Conservation (phyloP, 2,797 vertebrate species). For the Rhinogobio ventralis region DNA sequence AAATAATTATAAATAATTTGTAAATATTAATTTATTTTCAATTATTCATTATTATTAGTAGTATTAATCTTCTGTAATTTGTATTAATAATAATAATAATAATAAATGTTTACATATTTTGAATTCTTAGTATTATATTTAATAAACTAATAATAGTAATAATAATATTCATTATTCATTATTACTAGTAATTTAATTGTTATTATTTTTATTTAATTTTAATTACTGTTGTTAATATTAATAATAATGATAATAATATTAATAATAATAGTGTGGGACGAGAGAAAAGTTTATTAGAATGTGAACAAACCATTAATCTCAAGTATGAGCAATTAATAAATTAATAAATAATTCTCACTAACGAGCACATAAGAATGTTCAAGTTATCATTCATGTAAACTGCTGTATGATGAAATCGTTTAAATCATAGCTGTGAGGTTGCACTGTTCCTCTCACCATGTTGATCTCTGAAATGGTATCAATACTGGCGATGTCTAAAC, state of each 20-base stretch:
- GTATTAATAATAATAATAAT: too few species aligned
- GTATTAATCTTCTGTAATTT: too few species aligned
- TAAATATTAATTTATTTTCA: too few species aligned
- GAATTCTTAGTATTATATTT: not conserved
- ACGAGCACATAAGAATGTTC: not conserved
- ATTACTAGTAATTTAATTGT: not conserved
- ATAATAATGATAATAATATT: not conserved
- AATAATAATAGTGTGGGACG: not conserved
- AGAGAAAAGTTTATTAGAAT: not conserved
- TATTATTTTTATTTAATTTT: not conserved
- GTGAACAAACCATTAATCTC: not conserved
- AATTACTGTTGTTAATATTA: not conserved
- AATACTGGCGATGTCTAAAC: constrained; percentile 91
- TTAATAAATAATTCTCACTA: too few species aligned
- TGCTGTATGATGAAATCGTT: not conserved
- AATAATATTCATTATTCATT: not conserved
- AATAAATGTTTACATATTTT: too few species aligned
- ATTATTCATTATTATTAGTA: not conserved
- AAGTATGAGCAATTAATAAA: not conserved
- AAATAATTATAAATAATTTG: too few species aligned
- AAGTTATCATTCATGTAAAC: not conserved
- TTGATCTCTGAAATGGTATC: constrained; percentile 94
- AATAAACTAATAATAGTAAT: not conserved
- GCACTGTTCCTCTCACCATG: constrained; percentile 80
- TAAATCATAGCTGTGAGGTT: not conserved